Conservation (phyloP, 2,888 invertebrate genomes). For the Melanchra persicariae region DNA sequence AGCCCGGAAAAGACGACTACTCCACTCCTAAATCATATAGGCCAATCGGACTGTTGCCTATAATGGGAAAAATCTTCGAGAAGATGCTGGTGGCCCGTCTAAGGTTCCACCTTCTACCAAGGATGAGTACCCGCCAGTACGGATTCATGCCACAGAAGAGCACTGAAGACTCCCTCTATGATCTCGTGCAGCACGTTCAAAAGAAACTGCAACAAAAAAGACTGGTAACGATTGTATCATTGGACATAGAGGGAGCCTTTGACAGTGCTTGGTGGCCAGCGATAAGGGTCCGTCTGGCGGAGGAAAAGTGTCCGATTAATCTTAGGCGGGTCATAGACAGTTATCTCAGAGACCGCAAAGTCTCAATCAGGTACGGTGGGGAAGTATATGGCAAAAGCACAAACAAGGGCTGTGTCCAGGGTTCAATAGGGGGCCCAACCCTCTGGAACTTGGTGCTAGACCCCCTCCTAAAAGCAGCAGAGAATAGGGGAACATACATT, state of each 20-base stretch:
- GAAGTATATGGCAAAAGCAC: background rate
- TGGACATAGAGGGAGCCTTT: conserved; percentile 25
- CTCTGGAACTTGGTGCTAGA: background rate
- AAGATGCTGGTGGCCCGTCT: background rate
- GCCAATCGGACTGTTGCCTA: conserved; percentile 6
- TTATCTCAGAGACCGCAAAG: conserved; percentile 24
- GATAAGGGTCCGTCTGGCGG: conserved; percentile 19
- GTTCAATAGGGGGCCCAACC: conserved; percentile 9
- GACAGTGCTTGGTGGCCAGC: conserved; percentile 20
- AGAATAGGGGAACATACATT: background rate
- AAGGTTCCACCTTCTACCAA: background rate
- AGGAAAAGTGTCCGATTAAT: conserved; percentile 1
- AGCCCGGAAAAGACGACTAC: background rate
- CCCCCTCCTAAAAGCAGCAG: background rate
- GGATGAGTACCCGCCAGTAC: background rate
- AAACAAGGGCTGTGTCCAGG: background rate
- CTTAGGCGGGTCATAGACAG: conserved; percentile 1
- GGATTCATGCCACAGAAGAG: background rate
- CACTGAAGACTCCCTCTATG: conserved; percentile 8
- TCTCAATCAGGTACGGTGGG: conserved; percentile 20
- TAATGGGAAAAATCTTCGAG: background rate
- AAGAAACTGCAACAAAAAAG: background rate
- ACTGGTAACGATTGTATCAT: background rate
- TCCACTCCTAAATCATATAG: background rate
- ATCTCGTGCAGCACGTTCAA: background rate